Base-by-base conservation (phyloP, 2,113 vertebrate species). In the Bubo scandiacus region DNA sequence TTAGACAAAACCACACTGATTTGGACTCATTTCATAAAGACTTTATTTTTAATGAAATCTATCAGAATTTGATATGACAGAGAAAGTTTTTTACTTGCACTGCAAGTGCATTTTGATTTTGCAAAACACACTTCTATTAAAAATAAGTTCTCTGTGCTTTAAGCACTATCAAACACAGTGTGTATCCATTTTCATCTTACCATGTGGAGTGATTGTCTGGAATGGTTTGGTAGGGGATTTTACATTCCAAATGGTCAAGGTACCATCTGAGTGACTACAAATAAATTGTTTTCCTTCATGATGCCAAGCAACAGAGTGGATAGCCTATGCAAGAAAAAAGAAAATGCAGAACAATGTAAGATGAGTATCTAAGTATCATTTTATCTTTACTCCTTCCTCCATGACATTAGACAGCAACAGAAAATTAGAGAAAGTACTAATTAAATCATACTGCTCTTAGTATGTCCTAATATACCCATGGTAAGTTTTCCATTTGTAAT, bases 221-320 rank as follows among this genome's bases (percentile, higher is more conserved):
- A 98, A 97, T 83, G 99, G 99, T 94, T 99, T 99, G 87, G 99
- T 97, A 96, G 99, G 98, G 82, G 98, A 99, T 95, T 98, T 99
- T 98, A 99, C 95, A 98, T 99, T 99, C 99, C 99, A 99, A 98
- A 99, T 99, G 96, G 99, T 99, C 98, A 99, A 98, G 67, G 99
- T 99, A 87, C 99, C 99, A 93, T 99, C 99, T 77, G 99, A 99
- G 98, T 99, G 99, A 98, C 99, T 99, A 97, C 99, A 99, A 95
- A 99, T 99, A 97, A 99, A 99, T 79, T 99, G 99, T 94, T 99
- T 99, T 97, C 99, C 99, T 98, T 99, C 99, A 79, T 99, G 99
- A 97, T 99, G 99, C 99, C 99, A 99, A 95, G 99, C 99, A 96
- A 99, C 99, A 34, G 99, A 99, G 97, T 99, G 99, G 95, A 99